Base-by-base conservation (phyloP, 2,888 invertebrate species). In the Eurois occulta region DNA sequence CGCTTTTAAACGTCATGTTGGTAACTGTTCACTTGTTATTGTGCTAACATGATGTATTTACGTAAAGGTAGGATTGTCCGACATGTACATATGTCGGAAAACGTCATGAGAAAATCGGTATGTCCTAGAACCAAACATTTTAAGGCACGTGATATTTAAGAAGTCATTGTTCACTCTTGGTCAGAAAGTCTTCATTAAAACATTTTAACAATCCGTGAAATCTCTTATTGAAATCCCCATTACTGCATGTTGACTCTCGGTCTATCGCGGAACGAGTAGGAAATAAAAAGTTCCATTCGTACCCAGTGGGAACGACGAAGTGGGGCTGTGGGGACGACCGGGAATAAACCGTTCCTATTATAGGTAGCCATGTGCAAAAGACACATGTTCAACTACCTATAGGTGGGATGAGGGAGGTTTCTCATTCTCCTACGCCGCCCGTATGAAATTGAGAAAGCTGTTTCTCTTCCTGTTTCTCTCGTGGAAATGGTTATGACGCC, bases 1-100 rank as follows among this genome's bases (percentile, higher is more conserved):
- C 75, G 28, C 70, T 65, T 76, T 72, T 65, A 62, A 74, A 52
- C 46, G 52, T 68, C 86, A 72, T 69, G 43, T 43, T 41, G 24
- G 66, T 38, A 28, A 69, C 64, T 35, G 62, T 24, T 52, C 32
- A 75, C 10, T 43, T 52, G 32, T 35, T 24, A 41, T 41, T n/a
- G 16, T 35, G 62, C 1, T 35, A 11, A 5, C 32, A 11, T 32
- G 8, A 8, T 18, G 28, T 60, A 60, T 32, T 32, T 3, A 18
- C 58, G 6, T 58, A 58, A 55, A 58, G 28, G 7, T 16, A 28
- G 13, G 11, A 6, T 28, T 28, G 28, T 16, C 28, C 1, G 55
- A 55, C n/a, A 55, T n/a, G 13, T 55, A n/a, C n/a, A n/a, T n/a
- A 5, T 55, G 13, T n/a, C 55, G 13, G n/a, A 58, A n/a, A 58